Conservation (phyloP, 2,113 vertebrate species). For the Limnothrissa miodon region DNA sequence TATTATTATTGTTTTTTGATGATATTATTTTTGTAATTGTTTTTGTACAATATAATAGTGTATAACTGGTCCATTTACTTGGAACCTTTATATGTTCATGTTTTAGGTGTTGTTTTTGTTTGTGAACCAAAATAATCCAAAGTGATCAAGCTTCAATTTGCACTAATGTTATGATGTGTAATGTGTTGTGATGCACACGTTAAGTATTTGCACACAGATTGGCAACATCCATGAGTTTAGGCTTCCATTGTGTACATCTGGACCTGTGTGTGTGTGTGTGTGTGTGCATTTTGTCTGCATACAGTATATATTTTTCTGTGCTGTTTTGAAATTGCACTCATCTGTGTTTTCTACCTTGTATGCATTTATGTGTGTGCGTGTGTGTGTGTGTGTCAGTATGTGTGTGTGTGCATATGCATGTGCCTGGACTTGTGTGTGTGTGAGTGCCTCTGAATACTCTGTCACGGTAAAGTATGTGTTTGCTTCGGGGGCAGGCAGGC, state of each 20-base stretch:
- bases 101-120: no score
- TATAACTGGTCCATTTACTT: no score
- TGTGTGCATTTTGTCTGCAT: neutral
- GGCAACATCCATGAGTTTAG: neutral
- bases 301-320: neutral
- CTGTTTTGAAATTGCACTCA: neutral
- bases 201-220: no score
- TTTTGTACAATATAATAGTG: no score
- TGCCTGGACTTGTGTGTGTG: neutral
- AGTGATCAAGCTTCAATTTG: no score
- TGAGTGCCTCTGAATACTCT: conserved; percentile 36
- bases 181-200: no score
- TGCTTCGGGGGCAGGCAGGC: conserved; percentile 56
- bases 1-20: no score
- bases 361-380: conserved; percentile 23
- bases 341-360: neutral
- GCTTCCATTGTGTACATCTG: neutral
- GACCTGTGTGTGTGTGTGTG: neutral
- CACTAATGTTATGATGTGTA: no score
- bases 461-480: conserved; percentile 55
- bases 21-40: no score
- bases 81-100: no score
- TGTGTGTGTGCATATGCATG: conserved; percentile 7
- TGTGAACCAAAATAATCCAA: no score
- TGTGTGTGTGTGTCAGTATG: conserved; percentile 18